Evolutionary conservation across 2,797 vertebrate genomes (phyloP).

Genomic region (Hydrolagus colliei): DNA sequence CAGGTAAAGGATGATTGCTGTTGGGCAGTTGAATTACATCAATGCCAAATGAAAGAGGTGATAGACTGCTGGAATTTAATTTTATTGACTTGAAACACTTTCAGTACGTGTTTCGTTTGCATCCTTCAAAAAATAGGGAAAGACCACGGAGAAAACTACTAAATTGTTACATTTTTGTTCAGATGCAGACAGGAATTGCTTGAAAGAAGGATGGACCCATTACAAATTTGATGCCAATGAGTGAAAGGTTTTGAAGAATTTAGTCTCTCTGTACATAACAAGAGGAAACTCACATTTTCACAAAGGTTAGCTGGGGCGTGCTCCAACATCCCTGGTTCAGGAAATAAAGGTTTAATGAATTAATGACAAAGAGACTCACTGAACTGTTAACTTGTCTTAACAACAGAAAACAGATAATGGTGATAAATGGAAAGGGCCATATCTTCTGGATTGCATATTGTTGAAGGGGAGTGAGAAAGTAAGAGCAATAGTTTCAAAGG

Average conservation of each 20-base stretch:
- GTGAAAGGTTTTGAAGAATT: neutral
- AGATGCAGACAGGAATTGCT: neutral
- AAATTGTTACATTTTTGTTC: neutral
- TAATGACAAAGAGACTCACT: too few relatives aligned
- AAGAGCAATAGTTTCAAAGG: too few relatives aligned
- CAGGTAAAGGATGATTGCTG: neutral
- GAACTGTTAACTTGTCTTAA: too few relatives aligned
- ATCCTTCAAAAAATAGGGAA: neutral
- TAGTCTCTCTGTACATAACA: too few relatives aligned
- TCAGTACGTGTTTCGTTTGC: neutral
- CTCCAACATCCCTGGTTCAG: too few relatives aligned
- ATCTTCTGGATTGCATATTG: too few relatives aligned
- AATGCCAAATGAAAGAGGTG: conserved; percentile 12
- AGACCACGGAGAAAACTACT: neutral
- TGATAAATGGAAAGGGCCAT: too few relatives aligned
- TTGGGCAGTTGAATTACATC: neutral
- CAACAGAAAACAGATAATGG: too few relatives aligned
- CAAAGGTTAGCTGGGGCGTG: too few relatives aligned
- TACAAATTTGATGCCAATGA: neutral
- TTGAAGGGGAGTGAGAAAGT: too few relatives aligned
- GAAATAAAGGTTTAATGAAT: too few relatives aligned
- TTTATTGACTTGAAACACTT: neutral
- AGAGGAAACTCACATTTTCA: too few relatives aligned
- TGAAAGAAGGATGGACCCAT: neutral
- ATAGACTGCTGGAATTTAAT: neutral